A percentile compares a stretch with the other conserved stretches of the same genome.
phyloP scores from a whole-genome alignment of 2,113 vertebrate species.

The Bambusicola thoracicus region DNA sequence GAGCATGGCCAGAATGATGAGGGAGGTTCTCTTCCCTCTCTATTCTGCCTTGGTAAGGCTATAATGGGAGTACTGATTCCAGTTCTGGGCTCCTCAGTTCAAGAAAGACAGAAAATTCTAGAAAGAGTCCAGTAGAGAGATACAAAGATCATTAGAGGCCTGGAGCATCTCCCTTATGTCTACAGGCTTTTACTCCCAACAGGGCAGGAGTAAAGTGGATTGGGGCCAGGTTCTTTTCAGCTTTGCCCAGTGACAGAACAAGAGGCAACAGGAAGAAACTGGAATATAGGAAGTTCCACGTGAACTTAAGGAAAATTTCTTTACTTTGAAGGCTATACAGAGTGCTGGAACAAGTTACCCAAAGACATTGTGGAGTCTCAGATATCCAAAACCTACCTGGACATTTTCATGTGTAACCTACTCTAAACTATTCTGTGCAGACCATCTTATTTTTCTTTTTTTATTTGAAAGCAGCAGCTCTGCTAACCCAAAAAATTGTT shows the following conservation, averaged over 20 bases:
- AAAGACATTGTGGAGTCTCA: background rate
- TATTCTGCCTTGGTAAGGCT: too few species aligned
- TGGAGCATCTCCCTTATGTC: too few species aligned
- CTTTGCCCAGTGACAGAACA: background rate
- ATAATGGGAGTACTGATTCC: too few species aligned
- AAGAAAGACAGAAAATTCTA: too few species aligned
- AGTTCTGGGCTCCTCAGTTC: too few species aligned
- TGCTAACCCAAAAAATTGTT: background rate
- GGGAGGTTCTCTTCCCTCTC: background rate
- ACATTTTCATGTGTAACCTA: background rate
- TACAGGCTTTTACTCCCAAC: too few species aligned
- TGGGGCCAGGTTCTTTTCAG: background rate
- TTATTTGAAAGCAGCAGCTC: background rate
- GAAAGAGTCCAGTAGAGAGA: too few species aligned
- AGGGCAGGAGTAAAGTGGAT: background rate
- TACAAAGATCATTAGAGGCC: too few species aligned
- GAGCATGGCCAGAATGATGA: background rate
- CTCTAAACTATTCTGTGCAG: background rate
- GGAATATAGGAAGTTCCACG: background rate
- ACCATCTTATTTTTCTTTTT: background rate
- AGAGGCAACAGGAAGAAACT: background rate
- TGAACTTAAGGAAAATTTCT: background rate
- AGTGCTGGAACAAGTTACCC: background rate
- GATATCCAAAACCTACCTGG: background rate
- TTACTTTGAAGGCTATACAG: background rate